Conservation (phyloP, 2,888 invertebrate genomes). For the Eurytoma adleriae region DNA sequence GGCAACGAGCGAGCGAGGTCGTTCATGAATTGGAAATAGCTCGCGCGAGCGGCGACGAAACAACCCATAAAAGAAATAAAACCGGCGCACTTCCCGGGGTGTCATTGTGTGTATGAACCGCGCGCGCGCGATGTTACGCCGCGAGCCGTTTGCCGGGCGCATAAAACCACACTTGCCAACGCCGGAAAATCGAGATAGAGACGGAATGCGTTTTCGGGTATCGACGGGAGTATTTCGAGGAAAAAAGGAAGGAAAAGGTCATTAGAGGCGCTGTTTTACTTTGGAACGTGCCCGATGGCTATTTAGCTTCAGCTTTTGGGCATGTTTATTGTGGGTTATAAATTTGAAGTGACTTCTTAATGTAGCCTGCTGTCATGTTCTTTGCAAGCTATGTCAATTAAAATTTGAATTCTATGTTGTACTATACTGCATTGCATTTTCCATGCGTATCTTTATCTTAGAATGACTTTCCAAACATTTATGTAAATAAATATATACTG, state of each 20-base stretch:
- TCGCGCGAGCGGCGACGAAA: slow-evolving; percentile 68
- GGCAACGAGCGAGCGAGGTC: slow-evolving; percentile 59
- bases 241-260: slow-evolving; percentile 49
- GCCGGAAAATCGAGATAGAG: slow-evolving; percentile 49
- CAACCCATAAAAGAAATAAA: slow-evolving; percentile 71
- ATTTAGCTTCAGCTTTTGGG: neutral
- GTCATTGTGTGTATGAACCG: slow-evolving; percentile 59
- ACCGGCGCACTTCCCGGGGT: slow-evolving; percentile 65
- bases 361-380: too few relatives aligned
- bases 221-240: neutral
- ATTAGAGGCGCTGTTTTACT: slow-evolving; percentile 51
- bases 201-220: neutral
- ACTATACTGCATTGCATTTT: too few relatives aligned
- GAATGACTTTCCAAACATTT: too few relatives aligned
- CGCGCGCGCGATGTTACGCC: slow-evolving; percentile 46
- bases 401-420: too few relatives aligned
- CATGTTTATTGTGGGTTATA: too few relatives aligned
- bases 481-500: too few relatives aligned
- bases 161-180: slow-evolving; percentile 54
- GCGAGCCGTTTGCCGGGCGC: slow-evolving; percentile 52
- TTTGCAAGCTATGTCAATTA: too few relatives aligned
- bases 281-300: too few relatives aligned
- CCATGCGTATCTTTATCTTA: too few relatives aligned
- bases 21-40: slow-evolving; percentile 74
- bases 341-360: too few relatives aligned